These are phyloP conservation scores for Vimba vimba DNA, from an alignment of 2,113 vertebrate species.

Conservation along the genomic window DNA sequence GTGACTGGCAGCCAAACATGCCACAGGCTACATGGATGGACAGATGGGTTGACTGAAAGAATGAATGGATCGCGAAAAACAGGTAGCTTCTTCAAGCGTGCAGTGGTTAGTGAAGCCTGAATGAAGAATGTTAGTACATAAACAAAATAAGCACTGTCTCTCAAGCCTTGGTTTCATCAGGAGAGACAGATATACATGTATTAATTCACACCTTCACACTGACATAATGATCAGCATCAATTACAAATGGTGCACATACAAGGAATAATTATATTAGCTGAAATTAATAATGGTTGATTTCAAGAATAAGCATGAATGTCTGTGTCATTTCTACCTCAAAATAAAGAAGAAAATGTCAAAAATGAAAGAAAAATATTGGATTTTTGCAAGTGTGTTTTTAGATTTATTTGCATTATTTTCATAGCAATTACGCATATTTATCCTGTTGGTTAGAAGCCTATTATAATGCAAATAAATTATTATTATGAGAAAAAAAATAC, in stretches of 20 bases:
- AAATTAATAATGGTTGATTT: neutral
- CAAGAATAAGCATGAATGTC: neutral
- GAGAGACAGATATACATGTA: constrained; percentile 61
- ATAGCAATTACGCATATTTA: neutral
- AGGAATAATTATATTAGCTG: neutral
- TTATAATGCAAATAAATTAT: neutral
- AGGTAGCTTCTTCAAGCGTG: constrained; percentile 70
- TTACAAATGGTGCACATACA: neutral
- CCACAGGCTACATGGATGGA: constrained; percentile 36
- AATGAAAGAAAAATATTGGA: no score
- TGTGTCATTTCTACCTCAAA: neutral
- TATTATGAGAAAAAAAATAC: neutral
- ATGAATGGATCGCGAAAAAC: constrained; percentile 44
- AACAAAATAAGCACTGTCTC: constrained; percentile 71
- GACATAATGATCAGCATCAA: neutral
- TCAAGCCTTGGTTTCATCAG: constrained; percentile 72
- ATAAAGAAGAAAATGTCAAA: neutral
- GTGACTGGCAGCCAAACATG: constrained; percentile 39
- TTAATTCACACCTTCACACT: neutral
- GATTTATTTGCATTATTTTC: neutral
- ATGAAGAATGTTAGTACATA: constrained; percentile 73
- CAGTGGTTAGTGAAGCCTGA: constrained; percentile 70
- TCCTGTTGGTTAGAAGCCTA: neutral
- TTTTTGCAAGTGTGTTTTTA: neutral
- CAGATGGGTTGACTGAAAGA: neutral